Base-by-base conservation (phyloP, 35 echinoderm and acorn worm species). In the Anneissia japonica region DNA sequence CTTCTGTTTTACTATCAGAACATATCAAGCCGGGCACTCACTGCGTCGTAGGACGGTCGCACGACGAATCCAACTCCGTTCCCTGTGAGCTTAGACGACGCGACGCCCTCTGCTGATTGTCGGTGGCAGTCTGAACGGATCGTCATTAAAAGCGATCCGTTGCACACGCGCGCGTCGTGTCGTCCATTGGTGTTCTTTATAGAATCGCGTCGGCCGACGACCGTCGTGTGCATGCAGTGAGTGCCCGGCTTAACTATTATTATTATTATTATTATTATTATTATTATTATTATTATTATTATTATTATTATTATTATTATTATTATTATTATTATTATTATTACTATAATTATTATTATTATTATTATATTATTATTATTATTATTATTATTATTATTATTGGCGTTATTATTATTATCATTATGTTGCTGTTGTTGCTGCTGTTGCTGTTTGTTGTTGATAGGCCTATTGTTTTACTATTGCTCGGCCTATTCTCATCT, bases 291-390 rank as follows among this genome's bases (percentile, higher is more conserved):
- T 64, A 64, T 64, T 64, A 64, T 64, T 64, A 64, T 64, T 64
- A 64, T 64, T 64, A 64, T 64, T 64, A 64, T 64, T 64, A 64
- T 64, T 64, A 64, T 64, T 64, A 64, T 64, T 64, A 64, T 64
- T 64, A 64, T 64, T 64, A 64, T 64, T 64, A 64, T 64, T 64
- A 64, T 64, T 64, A 64, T 64, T 64, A 64, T 64, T 64, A 64
- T 64, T 64, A 64, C 28, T 64, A 64, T 64, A 14, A 64, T 64
- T 64, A 64, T 64, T 64, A 64, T 64, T 64, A 64, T 64, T 64
- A 64, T 64, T 64, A 64, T 64, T 64, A 64, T 64, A 64, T 64
- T 64, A 64, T 64, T 64, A 64, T 64, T 64, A 64, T 64, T 64
- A 64, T 64, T 64, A 64, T 64, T 64, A 64, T 64, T 64, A 64